phyloP scores from a whole-genome alignment of 2,113 vertebrate genomes.

The Cairina moschata region DNA sequence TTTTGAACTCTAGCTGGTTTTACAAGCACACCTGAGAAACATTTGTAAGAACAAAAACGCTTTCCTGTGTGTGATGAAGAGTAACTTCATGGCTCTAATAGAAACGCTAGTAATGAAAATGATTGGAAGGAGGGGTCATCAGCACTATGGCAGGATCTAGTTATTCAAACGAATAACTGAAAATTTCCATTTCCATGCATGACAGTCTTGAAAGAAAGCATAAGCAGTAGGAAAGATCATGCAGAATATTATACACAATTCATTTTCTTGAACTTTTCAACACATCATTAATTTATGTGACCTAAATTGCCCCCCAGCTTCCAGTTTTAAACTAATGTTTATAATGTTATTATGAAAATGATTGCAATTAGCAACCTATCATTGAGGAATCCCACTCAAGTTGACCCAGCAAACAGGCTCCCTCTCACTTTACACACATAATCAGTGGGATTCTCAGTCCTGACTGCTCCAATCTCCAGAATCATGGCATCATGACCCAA shows the following conservation, averaged over 20 bases:
- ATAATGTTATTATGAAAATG: background rate
- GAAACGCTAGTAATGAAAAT: background rate
- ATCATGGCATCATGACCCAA: rapidly evolving
- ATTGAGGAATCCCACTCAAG: background rate
- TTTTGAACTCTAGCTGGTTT: slow-evolving; percentile 2
- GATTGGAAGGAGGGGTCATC: background rate
- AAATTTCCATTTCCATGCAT: background rate
- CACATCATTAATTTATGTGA: background rate
- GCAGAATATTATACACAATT: background rate
- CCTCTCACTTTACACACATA: background rate
- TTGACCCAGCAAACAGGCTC: background rate
- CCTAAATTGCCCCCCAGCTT: background rate
- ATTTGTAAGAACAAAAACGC: background rate
- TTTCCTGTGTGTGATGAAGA: background rate
- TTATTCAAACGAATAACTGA: background rate
- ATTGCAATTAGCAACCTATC: background rate
- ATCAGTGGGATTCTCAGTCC: background rate
- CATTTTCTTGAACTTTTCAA: background rate
- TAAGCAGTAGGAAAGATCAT: background rate
- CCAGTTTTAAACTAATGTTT: background rate
- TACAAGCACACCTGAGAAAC: background rate
- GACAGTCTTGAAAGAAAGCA: background rate
- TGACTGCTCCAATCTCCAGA: background rate
- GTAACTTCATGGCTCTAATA: background rate
- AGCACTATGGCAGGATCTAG: background rate